phyloP scores from a whole-genome alignment of 2,888 invertebrate species.

The Vannuccia rotundouncinata region DNA sequence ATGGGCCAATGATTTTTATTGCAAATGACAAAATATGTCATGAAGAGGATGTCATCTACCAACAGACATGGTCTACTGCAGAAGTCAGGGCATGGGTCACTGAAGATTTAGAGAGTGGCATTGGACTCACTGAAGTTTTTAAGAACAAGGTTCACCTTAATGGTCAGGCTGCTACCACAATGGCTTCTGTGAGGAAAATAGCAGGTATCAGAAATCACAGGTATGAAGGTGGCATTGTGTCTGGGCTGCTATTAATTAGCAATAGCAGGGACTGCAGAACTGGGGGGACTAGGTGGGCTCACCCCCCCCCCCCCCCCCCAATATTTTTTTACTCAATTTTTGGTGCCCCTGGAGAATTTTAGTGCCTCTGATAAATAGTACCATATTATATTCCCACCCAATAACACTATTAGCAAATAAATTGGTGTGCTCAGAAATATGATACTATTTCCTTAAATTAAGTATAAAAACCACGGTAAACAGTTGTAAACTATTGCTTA shows the following conservation, averaged over 20 bases:
- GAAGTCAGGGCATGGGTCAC: neutral
- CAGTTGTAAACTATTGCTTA: too few relatives aligned
- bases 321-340: too few relatives aligned
- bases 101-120: neutral
- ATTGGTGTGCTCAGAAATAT: too few relatives aligned
- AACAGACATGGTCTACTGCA: neutral
- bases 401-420: too few relatives aligned
- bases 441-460: too few relatives aligned
- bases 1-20: neutral
- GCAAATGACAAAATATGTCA: neutral
- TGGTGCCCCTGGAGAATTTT: too few relatives aligned
- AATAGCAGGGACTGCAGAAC: too few relatives aligned
- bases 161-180: neutral
- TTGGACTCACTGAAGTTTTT: neutral
- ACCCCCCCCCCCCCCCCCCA: too few relatives aligned
- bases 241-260: neutral
- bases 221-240: neutral
- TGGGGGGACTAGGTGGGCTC: too few relatives aligned
- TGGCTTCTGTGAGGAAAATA: neutral
- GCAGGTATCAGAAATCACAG: neutral
- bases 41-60: neutral
- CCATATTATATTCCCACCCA: too few relatives aligned
- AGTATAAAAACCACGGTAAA: too few relatives aligned
- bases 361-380: too few relatives aligned
- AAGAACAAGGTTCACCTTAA: neutral